A percentile compares a stretch with the other conserved stretches of the same genome.
Evolutionary conservation across 2,113 vertebrate species (phyloP).

Genomic region (Siphamia tubifer): DNA sequence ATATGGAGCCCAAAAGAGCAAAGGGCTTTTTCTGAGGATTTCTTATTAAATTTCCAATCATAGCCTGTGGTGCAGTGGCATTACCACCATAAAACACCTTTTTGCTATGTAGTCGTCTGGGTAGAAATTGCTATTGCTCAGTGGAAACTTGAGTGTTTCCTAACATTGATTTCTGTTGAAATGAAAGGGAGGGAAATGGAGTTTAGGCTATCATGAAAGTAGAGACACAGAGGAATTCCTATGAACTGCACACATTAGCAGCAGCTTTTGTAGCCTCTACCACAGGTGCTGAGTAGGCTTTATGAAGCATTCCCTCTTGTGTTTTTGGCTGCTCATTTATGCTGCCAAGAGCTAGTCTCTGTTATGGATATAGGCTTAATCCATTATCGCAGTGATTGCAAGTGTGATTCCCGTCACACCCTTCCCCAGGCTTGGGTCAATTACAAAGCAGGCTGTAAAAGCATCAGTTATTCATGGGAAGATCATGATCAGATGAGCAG

Average conservation of each 20-base stretch:
- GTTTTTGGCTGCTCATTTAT: conserved; percentile 50
- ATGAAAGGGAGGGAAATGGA: conserved; percentile 53
- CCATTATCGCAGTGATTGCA: conserved; percentile 62
- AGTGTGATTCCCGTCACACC: conserved; percentile 59
- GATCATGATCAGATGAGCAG: conserved; percentile 38
- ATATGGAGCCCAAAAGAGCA: conserved; percentile 47
- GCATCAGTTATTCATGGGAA: conserved; percentile 43
- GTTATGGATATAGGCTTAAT: conserved; percentile 67
- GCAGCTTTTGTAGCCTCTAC: conserved; percentile 29
- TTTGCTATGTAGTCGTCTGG: conserved; percentile 51
- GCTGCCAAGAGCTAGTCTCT: conserved; percentile 27
- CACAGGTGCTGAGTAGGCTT: conserved; percentile 61
- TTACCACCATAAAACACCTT: conserved; percentile 73
- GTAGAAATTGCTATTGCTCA: conserved; percentile 63
- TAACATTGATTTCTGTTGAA: conserved; percentile 67
- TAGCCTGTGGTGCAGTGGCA: conserved; percentile 61
- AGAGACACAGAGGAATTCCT: conserved; percentile 59
- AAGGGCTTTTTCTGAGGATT: conserved; percentile 57
- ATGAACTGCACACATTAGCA: conserved; percentile 40
- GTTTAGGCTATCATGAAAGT: conserved; percentile 66
- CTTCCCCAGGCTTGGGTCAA: conserved; percentile 55
- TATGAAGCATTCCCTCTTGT: conserved; percentile 53
- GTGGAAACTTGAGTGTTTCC: conserved; percentile 68
- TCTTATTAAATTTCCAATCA: conserved; percentile 81
- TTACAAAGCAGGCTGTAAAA: conserved; percentile 53